Evolutionary conservation across 2,797 vertebrate genomes (phyloP), one percentile per base, ranked within the genome.

Genomic region (Orestias chungarensis): DNA sequence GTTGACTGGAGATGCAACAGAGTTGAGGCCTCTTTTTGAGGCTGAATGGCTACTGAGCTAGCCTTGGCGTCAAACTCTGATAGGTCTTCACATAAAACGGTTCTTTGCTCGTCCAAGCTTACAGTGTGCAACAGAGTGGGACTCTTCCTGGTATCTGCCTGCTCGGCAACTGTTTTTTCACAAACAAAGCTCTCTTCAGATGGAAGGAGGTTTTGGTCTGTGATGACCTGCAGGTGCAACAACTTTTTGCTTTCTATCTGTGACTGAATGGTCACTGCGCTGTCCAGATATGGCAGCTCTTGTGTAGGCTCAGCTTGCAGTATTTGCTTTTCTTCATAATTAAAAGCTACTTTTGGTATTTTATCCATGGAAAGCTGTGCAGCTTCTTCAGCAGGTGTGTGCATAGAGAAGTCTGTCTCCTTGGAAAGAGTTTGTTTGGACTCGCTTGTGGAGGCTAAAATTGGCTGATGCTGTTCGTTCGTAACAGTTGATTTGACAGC

Each of bases 211-310:
- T 92, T 82, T 77, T 95, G 95, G 68, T 94, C 93, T 70, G 89
- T 91, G 64, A 94, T 90, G 64, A 95, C 90, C 79, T 96, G 95
- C 72, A 95, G 84, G 79, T 95, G 92, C 68, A 95, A 75, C 33
- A 93, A 15, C 73, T 93, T 93, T 52, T 91, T 89, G 46, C 87
- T 88, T 83, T 95, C 95, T n/a, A 79, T 70, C 70, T 94, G 87
- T n/a, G 90, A 86, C 44, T 76, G 83, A 70, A 94, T 80, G 50
- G 88, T 86, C 69, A 84, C 67, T 1, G 84, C 81, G 50, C 81
- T 88, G 27, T 93, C 94, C 76, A 95, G 72, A 66, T 92, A 84
- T 38, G 83, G 89, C 25, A 94, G 86, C 68, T 88, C 70, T 80
- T 91, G 68, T n/a, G 86, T 68, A 4, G 73, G 68, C 75, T 96